Evolutionary conservation across 2,888 invertebrate species (phyloP), one percentile per base, ranked within the genome.

Genomic region (Epirrhoe tristata): DNA sequence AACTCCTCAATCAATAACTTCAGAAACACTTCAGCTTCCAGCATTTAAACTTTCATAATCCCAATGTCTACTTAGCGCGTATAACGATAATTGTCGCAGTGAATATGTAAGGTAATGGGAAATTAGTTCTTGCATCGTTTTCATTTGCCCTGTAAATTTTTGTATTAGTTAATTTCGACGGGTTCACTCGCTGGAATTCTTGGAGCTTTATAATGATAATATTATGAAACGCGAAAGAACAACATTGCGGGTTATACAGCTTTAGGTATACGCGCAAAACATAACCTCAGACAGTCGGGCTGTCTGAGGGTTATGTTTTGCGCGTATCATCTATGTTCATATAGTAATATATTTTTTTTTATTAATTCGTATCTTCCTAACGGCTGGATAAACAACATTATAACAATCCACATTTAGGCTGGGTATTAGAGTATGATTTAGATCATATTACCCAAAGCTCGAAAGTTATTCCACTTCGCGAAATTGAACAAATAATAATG

Each of bases 141-240:
- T 67, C 59, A 63, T 63, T 67, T 63, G 51, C 51, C 52, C 17
- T 16, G 55, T 67, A 58, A 62, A 67, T 67, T 55, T n/a, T 58
- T 63, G 62, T 67, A 67, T 58, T 67, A 63, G 66, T 55, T 62
- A 58, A 67, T 67, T 67, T 66, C 24, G 17, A 6, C 16, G 55
- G 6, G 51, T 43, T 43, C 10, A 24, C 54, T 17, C 39, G 8
- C 17, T 58, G 43, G 34, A 58, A 62, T 53, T 54, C 48, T 58
- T 46, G 5, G 10, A 53, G 62, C 58, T 61, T 34, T 57, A 39
- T 55, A 6, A 34, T 43, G 12, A 17, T 46, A 39, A 50, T 58
- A 31, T 46, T 58, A 50, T 36, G 48, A 58, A 50, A 36, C 24
- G 36, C 53, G 56, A 56, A 43, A 43, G 39, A 24, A 24, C 39